Evolutionary conservation across 1,140 invertebrate species (phyloP).

Genomic region (Holotrichia oblita): DNA sequence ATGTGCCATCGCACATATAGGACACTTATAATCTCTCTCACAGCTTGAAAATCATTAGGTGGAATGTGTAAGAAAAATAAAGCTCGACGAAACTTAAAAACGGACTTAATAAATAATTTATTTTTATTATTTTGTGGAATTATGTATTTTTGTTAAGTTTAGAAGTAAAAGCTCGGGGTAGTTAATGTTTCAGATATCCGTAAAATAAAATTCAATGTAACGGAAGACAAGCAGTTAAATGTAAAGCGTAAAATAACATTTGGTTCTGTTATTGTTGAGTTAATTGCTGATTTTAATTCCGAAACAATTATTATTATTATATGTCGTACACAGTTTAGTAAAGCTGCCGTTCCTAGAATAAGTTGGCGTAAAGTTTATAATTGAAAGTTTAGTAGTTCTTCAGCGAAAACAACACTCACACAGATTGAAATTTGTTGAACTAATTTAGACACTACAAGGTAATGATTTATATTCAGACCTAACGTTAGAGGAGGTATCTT

Average conservation of each 20-base stretch:
- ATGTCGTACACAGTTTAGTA: too few species aligned
- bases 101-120: background rate
- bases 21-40: background rate
- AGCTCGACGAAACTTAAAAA: background rate
- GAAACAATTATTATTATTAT: background rate
- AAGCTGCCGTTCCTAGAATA: background rate
- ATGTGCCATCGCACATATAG: slow-evolving; percentile 3
- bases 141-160: background rate
- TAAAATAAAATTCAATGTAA: slow-evolving; percentile 10
- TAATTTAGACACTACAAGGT: too few species aligned
- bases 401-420: too few species aligned
- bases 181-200: background rate
- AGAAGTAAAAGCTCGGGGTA: background rate
- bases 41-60: background rate
- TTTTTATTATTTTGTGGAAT: background rate
- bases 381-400: too few species aligned
- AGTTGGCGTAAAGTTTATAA: background rate
- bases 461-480: too few species aligned
- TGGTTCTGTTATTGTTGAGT: slow-evolving; percentile 4
- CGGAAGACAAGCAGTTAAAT: background rate
- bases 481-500: too few species aligned
- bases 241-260: slow-evolving; percentile 1
- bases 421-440: too few species aligned
- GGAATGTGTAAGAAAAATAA: background rate
- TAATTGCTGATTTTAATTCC: background rate